These are phyloP conservation scores for Centruroides vittatus DNA, from an alignment of 1,140 invertebrate genomes.

Conservation along the genomic window DNA sequence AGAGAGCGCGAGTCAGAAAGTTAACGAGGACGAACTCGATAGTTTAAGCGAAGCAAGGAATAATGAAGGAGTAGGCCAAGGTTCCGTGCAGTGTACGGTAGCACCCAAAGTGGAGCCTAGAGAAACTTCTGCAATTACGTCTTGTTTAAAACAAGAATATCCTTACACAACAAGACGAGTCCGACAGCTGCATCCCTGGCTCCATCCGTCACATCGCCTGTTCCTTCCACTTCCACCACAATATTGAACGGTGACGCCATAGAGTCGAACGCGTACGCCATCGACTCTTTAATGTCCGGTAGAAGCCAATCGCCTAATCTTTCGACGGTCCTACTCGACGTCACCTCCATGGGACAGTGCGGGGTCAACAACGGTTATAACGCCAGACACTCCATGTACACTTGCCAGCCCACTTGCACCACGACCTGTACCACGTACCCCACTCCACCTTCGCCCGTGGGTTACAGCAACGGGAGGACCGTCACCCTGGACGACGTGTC, in stretches of 20 bases:
- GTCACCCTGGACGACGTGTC: no score
- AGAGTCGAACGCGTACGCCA: neutral
- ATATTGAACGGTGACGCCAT: neutral
- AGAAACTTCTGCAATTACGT: neutral
- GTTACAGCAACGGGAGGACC: no score
- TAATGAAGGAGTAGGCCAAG: neutral
- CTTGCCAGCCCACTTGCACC: neutral
- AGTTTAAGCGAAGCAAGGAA: neutral
- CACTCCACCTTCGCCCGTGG: neutral
- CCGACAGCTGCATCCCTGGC: neutral
- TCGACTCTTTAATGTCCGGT: neutral
- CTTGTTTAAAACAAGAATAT: neutral
- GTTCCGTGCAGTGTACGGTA: neutral
- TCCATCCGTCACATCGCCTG: neutral
- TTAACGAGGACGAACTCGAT: neutral
- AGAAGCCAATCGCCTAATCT: neutral
- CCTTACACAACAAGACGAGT: no score
- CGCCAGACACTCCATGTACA: neutral
- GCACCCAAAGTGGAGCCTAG: neutral
- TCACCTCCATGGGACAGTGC: neutral
- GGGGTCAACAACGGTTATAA: slow-evolving; percentile 1
- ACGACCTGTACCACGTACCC: neutral
- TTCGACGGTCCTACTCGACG: neutral
- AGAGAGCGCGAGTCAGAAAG: neutral
- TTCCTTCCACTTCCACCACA: neutral